These are phyloP conservation scores for Montipora sp. DNA, from an alignment of 64 coral and sea anemone species.

Conservation along the genomic window DNA sequence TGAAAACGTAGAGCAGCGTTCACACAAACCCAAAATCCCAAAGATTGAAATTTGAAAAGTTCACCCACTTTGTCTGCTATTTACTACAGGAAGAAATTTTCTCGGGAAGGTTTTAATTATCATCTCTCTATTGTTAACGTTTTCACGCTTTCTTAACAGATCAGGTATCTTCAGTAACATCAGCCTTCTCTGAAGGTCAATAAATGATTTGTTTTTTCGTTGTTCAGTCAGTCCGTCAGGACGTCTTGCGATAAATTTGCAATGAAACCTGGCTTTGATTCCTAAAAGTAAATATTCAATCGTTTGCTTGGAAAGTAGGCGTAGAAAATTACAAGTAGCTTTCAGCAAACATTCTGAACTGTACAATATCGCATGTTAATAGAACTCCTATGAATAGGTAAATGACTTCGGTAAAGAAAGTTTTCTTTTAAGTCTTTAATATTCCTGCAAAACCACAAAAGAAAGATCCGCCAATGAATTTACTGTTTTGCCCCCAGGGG, in stretches of 20 bases:
- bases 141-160: slow-evolving; percentile 2
- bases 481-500: background rate
- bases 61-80: background rate
- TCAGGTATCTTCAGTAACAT: background rate
- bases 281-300: background rate
- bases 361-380: background rate
- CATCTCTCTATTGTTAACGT: background rate
- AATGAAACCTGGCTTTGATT: background rate
- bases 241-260: background rate
- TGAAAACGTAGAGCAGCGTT: background rate
- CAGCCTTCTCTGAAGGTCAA: background rate
- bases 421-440: background rate
- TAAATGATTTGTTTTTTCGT: background rate
- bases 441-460: slow-evolving; percentile 21
- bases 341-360: slow-evolving; percentile 12
- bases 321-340: slow-evolving; percentile 19
- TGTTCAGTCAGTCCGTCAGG: background rate
- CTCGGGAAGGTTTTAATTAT: background rate
- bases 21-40: background rate
- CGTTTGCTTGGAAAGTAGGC: slow-evolving; percentile 25
- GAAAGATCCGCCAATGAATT: background rate
- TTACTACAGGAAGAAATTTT: background rate
- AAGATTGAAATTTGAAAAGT: background rate
- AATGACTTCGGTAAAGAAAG: background rate
- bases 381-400: background rate